Conservation (phyloP, 2,113 vertebrate genomes). For the Cochlearius cochlearius region DNA sequence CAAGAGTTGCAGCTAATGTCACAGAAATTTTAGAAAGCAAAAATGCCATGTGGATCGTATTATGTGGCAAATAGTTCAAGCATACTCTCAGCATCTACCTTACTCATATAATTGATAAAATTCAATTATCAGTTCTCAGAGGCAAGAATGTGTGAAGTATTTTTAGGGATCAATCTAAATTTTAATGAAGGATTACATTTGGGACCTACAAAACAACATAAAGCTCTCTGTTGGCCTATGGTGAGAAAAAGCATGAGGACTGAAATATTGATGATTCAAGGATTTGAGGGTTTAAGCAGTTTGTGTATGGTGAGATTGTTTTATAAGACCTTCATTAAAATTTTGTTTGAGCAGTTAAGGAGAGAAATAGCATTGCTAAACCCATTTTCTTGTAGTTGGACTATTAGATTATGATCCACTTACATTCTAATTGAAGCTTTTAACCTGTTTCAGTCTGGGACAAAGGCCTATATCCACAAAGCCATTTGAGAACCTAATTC, state of each 20-base stretch:
- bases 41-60: not conserved
- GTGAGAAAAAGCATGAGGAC: not conserved
- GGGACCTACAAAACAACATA: slow-evolving; percentile 24
- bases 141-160: not conserved
- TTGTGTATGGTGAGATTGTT: slow-evolving; percentile 3
- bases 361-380: slow-evolving; percentile 11
- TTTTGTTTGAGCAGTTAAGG: slow-evolving; percentile 47
- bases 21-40: not conserved
- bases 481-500: not conserved
- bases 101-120: not conserved
- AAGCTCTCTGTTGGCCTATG: not conserved
- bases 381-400: not conserved
- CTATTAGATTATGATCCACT: not conserved
- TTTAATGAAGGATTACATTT: slow-evolving; percentile 54
- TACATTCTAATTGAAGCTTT: slow-evolving; percentile 10
- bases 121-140: slow-evolving; percentile 35
- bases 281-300: slow-evolving; percentile 46
- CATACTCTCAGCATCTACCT: not conserved
- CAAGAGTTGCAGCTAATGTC: not conserved
- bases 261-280: slow-evolving; percentile 49
- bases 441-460: slow-evolving; percentile 8
- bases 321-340: slow-evolving; percentile 48
- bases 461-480: not conserved
- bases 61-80: not conserved
- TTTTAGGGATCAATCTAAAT: slow-evolving; percentile 45